These are phyloP conservation scores for Neuroterus valhalla DNA, from an alignment of 1,140 invertebrate genomes.

Conservation along the genomic window DNA sequence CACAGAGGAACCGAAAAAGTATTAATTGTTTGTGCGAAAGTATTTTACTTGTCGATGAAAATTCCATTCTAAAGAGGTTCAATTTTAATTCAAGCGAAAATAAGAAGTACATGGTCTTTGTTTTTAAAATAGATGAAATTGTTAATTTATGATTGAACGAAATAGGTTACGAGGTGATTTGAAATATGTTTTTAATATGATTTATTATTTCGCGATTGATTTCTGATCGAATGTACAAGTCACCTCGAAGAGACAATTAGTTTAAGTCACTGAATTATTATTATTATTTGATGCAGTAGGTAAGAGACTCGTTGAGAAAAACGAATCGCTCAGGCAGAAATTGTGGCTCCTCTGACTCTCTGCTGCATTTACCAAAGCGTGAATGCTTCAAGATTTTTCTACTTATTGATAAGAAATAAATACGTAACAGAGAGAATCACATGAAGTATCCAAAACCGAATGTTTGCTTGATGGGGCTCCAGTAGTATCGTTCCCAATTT, in stretches of 20 bases:
- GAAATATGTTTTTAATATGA: too few relatives aligned
- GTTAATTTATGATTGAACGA: too few relatives aligned
- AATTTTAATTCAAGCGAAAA: too few relatives aligned
- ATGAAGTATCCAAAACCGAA: constrained; percentile 93
- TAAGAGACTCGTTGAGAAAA: constrained; percentile 7
- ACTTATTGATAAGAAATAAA: constrained; percentile 64
- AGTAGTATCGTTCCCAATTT: constrained; percentile 95
- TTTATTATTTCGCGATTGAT: too few relatives aligned
- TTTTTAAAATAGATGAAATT: too few relatives aligned
- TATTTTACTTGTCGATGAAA: too few relatives aligned
- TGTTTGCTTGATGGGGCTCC: constrained; percentile 92
- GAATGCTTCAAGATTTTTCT: constrained; percentile 46
- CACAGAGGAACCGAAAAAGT: too few relatives aligned
- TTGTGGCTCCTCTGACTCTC: not conserved
- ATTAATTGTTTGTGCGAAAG: too few relatives aligned
- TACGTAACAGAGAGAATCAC: constrained; percentile 70
- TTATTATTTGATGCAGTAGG: not conserved
- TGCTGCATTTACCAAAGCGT: not conserved
- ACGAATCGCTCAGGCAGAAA: constrained; percentile 11
- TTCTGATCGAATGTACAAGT: not conserved
- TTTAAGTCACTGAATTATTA: constrained; percentile 11
- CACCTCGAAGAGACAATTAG: not conserved
- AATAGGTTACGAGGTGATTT: too few relatives aligned
- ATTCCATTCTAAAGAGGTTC: too few relatives aligned
- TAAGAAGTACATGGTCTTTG: too few relatives aligned